These are phyloP conservation scores for Gallinago paraguaiae DNA, from an alignment of 2,113 vertebrate genomes.

Conservation along the genomic window DNA sequence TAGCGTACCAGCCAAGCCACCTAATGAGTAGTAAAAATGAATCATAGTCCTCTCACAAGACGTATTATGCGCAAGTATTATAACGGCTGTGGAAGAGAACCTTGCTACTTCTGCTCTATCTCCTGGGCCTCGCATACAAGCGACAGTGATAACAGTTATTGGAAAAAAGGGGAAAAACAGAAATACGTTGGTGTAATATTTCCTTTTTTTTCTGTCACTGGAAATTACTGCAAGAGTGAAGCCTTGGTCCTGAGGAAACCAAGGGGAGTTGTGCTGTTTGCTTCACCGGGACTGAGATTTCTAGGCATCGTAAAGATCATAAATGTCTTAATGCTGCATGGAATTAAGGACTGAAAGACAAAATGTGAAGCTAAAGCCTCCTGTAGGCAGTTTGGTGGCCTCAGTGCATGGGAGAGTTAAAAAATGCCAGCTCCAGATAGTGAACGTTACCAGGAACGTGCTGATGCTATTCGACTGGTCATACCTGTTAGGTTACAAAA, in stretches of 20 bases:
- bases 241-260: neutral
- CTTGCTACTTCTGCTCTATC: neutral
- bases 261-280: neutral
- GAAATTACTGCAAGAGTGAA: neutral
- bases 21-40: neutral
- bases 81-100: neutral
- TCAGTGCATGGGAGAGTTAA: rapidly evolving
- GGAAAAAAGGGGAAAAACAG: neutral
- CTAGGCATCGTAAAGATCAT: neutral
- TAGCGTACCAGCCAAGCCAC: neutral
- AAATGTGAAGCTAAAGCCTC: neutral
- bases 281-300: neutral
- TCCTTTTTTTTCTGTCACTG: neutral
- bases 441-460: rapidly evolving
- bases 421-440: neutral
- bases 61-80: neutral
- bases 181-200: neutral
- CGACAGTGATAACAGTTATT: neutral
- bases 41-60: neutral
- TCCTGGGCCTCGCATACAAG: neutral
- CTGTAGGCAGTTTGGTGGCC: neutral
- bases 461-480: neutral
- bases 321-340: neutral
- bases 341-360: neutral
- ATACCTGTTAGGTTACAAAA: neutral